Evolutionary conservation across 1,140 invertebrate genomes (phyloP), one percentile per base, ranked within the genome.

Genomic region (Caerostris extrusa): DNA sequence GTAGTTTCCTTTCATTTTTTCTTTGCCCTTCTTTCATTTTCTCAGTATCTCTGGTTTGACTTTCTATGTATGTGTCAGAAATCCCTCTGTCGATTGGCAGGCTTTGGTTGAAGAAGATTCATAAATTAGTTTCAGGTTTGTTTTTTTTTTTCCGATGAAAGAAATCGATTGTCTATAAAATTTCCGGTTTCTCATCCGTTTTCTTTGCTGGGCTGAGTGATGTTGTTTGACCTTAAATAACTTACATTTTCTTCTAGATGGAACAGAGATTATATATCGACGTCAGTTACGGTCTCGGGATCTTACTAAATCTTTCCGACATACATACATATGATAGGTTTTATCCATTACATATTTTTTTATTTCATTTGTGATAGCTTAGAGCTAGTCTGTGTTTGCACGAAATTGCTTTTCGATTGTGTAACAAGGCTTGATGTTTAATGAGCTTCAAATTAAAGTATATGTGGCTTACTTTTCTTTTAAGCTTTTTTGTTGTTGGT

Each of bases 141-240:
- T 77, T 77, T 77, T 77, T 10, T 7, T n/a, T 17, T 55, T 17
- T 19, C 50, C 17, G 60, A n/a, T 61, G 85, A 87, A 60, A 64
- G 57, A 64, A 87, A 87, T 87, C 85, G 85, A 87, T 87, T 60
- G 57, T 58, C 57, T 64, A 64, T 87, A 64, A 87, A 87, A 87
- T 87, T 87, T 87, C 85, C 85, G 85, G 60, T 87, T 87, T 50
- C 85, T 34, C 60, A 83, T 64, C 57, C 85, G 34, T 61, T 64
- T 64, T 64, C 71, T 77, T 8, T 14, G 4, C 2, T 0, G 71
- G 4, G 34, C 71, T 53, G 85, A 50, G 53, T 87, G 60, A 60
- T 87, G 60, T 64, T 87, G 71, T 87, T 64, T 87, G 85, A 87
- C 85, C 60, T 87, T 50, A 87, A 87, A 87, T 87, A 87, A 87